These are phyloP conservation scores for Chrysolina oricalcia DNA, from an alignment of 2,888 invertebrate species.

Conservation along the genomic window DNA sequence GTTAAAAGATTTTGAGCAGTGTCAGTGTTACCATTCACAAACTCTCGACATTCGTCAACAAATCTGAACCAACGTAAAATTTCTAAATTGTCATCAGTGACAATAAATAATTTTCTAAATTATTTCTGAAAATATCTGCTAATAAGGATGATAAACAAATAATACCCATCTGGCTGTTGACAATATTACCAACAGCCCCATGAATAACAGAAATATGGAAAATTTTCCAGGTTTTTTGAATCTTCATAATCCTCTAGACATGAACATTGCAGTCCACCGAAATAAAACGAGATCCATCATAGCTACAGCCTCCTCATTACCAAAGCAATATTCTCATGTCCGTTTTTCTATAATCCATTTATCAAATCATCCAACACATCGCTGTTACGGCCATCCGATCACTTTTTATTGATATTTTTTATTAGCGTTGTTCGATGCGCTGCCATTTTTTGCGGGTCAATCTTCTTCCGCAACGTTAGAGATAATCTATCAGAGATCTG, in stretches of 20 bases:
- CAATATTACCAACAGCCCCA: no score
- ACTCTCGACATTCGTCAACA: no score
- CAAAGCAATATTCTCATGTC: conserved; percentile 49
- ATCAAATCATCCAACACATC: conserved; percentile 62
- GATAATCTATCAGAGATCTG: conserved; percentile 54
- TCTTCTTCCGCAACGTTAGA: conserved; percentile 52
- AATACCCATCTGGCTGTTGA: no score
- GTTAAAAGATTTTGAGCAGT: no score
- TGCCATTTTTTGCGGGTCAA: conserved; percentile 49
- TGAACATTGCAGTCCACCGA: background rate
- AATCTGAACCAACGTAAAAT: no score
- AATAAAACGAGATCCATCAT: background rate
- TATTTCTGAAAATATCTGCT: no score
- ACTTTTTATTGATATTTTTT: conserved; percentile 49
- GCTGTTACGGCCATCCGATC: conserved; percentile 60
- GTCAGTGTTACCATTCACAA: no score
- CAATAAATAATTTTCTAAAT: no score
- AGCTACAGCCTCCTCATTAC: conserved; percentile 8
- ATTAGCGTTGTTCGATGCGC: conserved; percentile 34
- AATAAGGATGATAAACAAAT: no score
- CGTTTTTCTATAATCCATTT: conserved; percentile 60
- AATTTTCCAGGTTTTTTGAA: background rate
- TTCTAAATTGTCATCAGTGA: no score
- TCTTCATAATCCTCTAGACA: background rate
- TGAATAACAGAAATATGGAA: no score